Conservation (phyloP, 1,140 invertebrate genomes). For the Caenorhabditis remanei region DNA sequence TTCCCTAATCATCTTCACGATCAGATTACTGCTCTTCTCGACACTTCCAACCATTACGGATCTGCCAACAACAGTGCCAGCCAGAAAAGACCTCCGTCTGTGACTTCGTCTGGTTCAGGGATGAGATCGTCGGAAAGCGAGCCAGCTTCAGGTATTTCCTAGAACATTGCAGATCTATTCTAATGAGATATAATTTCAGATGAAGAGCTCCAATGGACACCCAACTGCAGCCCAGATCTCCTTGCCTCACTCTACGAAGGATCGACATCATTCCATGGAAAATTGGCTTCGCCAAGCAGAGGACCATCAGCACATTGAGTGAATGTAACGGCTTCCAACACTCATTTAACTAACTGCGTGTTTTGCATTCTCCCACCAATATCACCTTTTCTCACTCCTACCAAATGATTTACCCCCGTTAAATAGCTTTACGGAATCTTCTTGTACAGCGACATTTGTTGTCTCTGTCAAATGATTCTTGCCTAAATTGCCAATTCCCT, state of each 20-base stretch:
- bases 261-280: constrained; percentile 33
- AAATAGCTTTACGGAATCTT: constrained; percentile 33
- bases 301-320: not conserved
- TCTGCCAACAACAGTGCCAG: constrained; percentile 16
- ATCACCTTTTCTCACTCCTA: not conserved
- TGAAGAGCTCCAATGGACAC: constrained; percentile 9
- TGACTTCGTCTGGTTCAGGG: constrained; percentile 1
- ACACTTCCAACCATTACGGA: constrained; percentile 33
- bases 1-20: constrained; percentile 24
- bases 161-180: not conserved
- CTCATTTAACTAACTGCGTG: not conserved
- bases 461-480: constrained; percentile 48
- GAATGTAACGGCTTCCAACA: not conserved
- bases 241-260: constrained; percentile 33
- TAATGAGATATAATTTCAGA: not conserved
- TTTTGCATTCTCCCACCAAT: constrained; percentile 33
- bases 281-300: not conserved
- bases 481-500: not conserved
- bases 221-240: not conserved
- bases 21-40: constrained; percentile 29
- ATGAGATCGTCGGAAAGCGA: constrained; percentile 23
- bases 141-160: not conserved
- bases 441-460: constrained; percentile 43
- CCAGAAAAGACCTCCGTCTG: not conserved
- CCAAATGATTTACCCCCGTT: not conserved